Conservation (phyloP, 2,888 invertebrate species). For the Latrodectus elegans region DNA sequence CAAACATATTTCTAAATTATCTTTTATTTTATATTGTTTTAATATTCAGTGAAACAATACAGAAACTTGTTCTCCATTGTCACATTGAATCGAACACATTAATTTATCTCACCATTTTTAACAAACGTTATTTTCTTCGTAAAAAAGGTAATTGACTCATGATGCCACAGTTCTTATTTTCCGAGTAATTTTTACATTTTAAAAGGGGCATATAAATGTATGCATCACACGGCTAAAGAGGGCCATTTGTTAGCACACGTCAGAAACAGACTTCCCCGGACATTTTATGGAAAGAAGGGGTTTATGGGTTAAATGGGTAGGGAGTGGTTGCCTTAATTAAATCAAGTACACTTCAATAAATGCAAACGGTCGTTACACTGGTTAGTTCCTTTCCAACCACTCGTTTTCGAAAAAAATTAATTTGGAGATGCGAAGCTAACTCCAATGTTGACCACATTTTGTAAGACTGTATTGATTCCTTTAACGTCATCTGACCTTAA, state of each 20-base stretch:
- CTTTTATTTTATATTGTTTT: no score
- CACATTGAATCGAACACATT: no score
- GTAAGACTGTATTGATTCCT: no score
- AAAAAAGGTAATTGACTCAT: no score
- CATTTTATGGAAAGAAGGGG: not conserved
- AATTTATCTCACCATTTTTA: no score
- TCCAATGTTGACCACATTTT: no score
- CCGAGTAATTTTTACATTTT: not conserved
- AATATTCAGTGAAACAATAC: no score
- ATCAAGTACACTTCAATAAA: slow-evolving; percentile 41
- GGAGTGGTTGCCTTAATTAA: slow-evolving; percentile 42
- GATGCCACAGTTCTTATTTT: not conserved
- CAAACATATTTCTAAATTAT: no score
- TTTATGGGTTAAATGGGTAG: not conserved
- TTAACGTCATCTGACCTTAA: no score
- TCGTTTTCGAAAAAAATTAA: not conserved
- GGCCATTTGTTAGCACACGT: slow-evolving; percentile 15
- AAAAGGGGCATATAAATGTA: not conserved
- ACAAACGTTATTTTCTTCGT: no score
- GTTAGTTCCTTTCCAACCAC: not conserved
- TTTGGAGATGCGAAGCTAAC: not conserved
- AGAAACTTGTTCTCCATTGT: no score
- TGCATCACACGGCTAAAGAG: not conserved
- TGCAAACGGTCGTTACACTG: slow-evolving; percentile 12
- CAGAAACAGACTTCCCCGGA: slow-evolving; percentile 23